phyloP scores from a whole-genome alignment of 1,140 invertebrate genomes.

The Rhopalosiphum padi region DNA sequence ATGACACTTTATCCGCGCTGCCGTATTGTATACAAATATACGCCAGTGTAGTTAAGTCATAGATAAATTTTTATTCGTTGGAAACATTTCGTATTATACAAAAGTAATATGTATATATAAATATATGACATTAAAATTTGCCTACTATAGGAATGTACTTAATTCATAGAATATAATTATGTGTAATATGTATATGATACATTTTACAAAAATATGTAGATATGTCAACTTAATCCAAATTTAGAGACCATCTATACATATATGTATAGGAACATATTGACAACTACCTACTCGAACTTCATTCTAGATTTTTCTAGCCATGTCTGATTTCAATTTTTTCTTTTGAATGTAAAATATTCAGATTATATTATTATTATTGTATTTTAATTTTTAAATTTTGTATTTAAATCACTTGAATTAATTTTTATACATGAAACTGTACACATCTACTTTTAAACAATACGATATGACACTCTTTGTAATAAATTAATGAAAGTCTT shows the following conservation, averaged over 20 bases:
- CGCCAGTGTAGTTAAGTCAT: neutral
- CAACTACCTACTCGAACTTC: too few relatives aligned
- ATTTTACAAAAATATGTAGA: neutral
- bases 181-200: neutral
- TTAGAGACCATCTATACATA: too few relatives aligned
- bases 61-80: neutral
- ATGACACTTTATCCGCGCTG: neutral
- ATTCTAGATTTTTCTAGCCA: too few relatives aligned
- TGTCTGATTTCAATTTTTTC: neutral
- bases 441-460: neutral
- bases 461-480: neutral
- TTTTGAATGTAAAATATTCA: neutral
- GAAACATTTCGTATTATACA: neutral
- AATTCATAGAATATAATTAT: neutral
- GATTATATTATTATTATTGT: neutral
- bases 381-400: neutral
- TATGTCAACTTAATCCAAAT: too few relatives aligned
- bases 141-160: neutral
- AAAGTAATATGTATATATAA: neutral
- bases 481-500: conserved; percentile 27
- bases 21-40: neutral
- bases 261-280: too few relatives aligned
- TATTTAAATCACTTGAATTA: neutral
- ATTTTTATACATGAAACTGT: neutral
- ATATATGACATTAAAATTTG: neutral